Base-by-base conservation (phyloP, 2,113 vertebrate genomes). In the Etia nguti region DNA sequence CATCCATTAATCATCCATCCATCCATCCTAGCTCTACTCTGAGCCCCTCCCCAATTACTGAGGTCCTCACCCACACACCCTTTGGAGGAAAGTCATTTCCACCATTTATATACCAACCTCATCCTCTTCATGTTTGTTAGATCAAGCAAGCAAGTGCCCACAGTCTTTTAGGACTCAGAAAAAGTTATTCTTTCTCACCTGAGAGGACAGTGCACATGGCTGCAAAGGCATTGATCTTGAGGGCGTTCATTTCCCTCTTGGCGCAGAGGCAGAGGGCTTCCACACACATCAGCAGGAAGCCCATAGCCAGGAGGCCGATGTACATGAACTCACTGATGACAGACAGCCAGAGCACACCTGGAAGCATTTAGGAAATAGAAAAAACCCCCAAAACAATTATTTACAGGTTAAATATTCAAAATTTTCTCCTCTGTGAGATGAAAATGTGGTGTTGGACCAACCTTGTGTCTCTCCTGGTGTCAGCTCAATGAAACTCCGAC, bases 161-260 rank as follows among this genome's bases (percentile, higher is more conserved):
- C 18, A 48, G 1, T 20, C 2, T 81, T 60, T 60, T 77, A 31
- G 26, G 11, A 46, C 18, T 13, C 6, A 81, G n/a, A 29, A 9
- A 52, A 43, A 24, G 0, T 16, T 22, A 4, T 8, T 10, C 4
- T 6, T 6, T 24, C 75, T 80, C 65, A 94, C 95, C 94, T 20
- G 96, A 97, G 24, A 97, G 94, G 70, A 97, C 96, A 1, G 97
- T 97, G 91, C 97, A 97, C 88, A 97, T 95, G 52, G 97, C 97
- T 15, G 97, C 97, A 13, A 92, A 97, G 89, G 97, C 97, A 52
- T 97, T 97, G 92, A 97, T 96, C 93, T 97, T 97, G 10, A 97
- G 96, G 2, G 96, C 96, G 8, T 95, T 93, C 94, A 97, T 96
- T 83, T 97, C 95, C 90, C 96, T 96, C 85, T 92, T 95, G 34